These are phyloP conservation scores for Drosophila suboccidentalis DNA, from an alignment of 2,888 invertebrate genomes.

Conservation along the genomic window DNA sequence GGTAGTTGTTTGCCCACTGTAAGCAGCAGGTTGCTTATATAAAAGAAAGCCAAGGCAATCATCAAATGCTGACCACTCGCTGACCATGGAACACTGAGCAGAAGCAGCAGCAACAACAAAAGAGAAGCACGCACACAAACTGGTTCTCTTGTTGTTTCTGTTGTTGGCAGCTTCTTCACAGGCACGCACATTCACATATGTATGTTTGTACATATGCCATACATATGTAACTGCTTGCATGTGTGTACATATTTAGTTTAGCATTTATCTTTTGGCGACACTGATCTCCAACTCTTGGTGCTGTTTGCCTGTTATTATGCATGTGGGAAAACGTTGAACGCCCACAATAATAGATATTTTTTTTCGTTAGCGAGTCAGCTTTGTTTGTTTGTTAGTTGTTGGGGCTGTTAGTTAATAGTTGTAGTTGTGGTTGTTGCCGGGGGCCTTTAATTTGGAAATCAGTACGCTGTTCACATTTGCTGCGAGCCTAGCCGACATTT, in stretches of 20 bases:
- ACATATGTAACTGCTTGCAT: conserved; percentile 15
- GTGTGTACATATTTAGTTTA: conserved; percentile 29
- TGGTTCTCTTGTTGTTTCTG: conserved; percentile 48
- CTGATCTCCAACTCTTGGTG: conserved; percentile 32
- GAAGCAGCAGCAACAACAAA: conserved; percentile 17
- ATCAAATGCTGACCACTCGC: conserved; percentile 67
- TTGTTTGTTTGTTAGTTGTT: conserved; percentile 45
- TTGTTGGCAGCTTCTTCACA: conserved; percentile 51
- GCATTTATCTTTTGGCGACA: conserved; percentile 47
- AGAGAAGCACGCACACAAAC: conserved; percentile 51
- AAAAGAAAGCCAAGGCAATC: conserved; percentile 66
- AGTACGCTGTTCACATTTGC: conserved; percentile 52
- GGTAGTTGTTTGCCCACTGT: conserved; percentile 41
- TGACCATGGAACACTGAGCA: conserved; percentile 50
- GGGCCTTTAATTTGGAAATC: conserved; percentile 26
- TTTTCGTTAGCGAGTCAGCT: conserved; percentile 30
- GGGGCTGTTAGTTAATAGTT: conserved; percentile 35
- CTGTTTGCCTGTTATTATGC: conserved; percentile 79
- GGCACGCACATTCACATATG: conserved; percentile 32
- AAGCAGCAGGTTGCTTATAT: conserved; percentile 51
- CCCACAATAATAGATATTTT: conserved; percentile 83
- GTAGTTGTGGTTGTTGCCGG: conserved; percentile 26
- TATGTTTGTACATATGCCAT: not conserved
- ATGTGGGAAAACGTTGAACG: conserved; percentile 85
- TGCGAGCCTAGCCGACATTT: conserved; percentile 75